A percentile compares a stretch with the other conserved stretches of the same genome.
phyloP scores from a whole-genome alignment of 2,888 invertebrate species.

The Drosophila anomelani region DNA sequence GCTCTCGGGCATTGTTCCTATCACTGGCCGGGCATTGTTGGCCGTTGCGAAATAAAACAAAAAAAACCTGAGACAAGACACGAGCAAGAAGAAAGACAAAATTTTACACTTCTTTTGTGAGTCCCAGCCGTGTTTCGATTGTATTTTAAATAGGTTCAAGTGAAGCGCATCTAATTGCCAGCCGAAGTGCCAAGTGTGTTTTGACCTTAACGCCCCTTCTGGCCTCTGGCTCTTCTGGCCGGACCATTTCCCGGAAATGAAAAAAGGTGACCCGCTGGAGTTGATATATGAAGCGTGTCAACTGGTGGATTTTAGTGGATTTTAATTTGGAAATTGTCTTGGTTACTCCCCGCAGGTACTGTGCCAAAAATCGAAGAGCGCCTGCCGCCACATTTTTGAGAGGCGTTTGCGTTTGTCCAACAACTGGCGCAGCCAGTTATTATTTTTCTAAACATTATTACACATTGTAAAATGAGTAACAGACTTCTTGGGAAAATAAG shows the following conservation, averaged over 20 bases:
- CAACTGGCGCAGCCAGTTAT: conserved; percentile 52
- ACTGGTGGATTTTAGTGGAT: conserved; percentile 76
- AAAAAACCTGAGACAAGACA: conserved; percentile 2
- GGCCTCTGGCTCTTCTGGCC: conserved; percentile 6
- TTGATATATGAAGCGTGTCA: conserved; percentile 80
- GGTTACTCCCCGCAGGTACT: conserved; percentile 58
- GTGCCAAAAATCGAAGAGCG: conserved; percentile 37
- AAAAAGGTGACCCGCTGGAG: conserved; percentile 57
- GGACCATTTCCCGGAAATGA: conserved; percentile 75
- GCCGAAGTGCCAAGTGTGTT: conserved; percentile 71
- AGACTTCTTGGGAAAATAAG: background rate
- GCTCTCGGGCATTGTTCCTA: conserved; percentile 73
- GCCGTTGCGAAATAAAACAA: conserved; percentile 63
- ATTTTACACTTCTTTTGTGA: conserved; percentile 79
- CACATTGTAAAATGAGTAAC: conserved; percentile 1
- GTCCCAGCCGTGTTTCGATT: conserved; percentile 63
- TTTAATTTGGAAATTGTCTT: conserved; percentile 77
- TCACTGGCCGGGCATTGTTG: conserved; percentile 75
- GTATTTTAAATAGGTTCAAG: conserved; percentile 81
- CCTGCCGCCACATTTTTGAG: conserved; percentile 8
- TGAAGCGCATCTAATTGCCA: conserved; percentile 80
- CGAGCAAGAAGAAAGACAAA: conserved; percentile 36
- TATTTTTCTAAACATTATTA: conserved; percentile 10
- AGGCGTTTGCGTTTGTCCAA: conserved; percentile 65
- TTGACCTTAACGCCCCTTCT: conserved; percentile 62